Percentiles rank a stretch among this genome's conserved stretches.
These are phyloP conservation scores for Hippopotamyrus pictus DNA, from an alignment of 2,797 vertebrate species.

Conservation along the genomic window DNA sequence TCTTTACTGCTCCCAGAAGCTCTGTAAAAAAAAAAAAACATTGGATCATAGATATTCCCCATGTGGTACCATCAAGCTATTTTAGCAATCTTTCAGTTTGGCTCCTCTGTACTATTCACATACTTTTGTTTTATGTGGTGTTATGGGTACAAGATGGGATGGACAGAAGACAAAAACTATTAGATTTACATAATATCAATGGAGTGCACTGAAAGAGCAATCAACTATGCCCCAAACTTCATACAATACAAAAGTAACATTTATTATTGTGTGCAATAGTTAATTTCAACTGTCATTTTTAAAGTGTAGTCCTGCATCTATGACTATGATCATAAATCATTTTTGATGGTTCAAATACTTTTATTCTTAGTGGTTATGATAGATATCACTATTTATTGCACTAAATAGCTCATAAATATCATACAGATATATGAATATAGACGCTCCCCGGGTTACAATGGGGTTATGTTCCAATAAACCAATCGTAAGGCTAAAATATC, in stretches of 20 bases:
- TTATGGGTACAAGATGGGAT: neutral
- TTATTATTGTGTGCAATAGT: neutral
- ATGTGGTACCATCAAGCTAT: neutral
- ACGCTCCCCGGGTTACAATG: neutral
- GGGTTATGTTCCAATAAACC: neutral
- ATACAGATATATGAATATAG: neutral
- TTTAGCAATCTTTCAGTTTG: neutral
- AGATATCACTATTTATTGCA: neutral
- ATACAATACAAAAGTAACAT: neutral
- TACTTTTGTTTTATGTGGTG: neutral
- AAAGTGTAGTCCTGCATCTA: neutral
- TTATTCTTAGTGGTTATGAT: neutral
- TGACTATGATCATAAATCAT: neutral
- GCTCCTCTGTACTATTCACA: neutral
- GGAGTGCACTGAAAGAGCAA: neutral
- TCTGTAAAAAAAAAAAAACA: slow-evolving; percentile 6
- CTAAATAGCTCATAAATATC: neutral
- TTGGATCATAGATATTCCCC: slow-evolving; percentile 9
- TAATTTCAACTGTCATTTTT: neutral
- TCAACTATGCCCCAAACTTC: neutral
- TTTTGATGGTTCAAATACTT: neutral
- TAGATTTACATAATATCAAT: neutral
- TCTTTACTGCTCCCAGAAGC: slow-evolving; percentile 1
- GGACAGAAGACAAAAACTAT: neutral
- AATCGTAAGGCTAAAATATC: neutral